A percentile compares a stretch with the other conserved stretches of the same genome.
Conservation (phyloP, 2,113 vertebrate species). For the Collichthys lucidus region DNA sequence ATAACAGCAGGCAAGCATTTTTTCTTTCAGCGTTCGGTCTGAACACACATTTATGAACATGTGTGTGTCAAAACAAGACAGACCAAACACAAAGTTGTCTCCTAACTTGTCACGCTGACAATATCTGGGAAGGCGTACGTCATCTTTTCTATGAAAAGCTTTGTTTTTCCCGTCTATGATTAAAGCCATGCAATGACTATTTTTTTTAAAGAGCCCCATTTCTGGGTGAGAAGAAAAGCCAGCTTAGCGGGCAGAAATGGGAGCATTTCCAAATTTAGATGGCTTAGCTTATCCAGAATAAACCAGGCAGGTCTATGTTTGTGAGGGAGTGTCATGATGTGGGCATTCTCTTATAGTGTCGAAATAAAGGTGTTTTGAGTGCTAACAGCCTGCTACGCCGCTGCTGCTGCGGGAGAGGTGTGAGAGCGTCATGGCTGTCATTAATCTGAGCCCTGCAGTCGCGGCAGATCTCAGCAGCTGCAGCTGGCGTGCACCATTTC, state of each 20-base stretch:
- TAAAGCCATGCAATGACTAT: not conserved
- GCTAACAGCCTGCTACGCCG: constrained; percentile 60
- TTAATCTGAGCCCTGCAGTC: constrained; percentile 62
- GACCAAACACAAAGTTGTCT: not conserved
- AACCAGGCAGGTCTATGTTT: not conserved
- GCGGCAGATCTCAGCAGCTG: constrained; percentile 49
- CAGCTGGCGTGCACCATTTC: constrained; percentile 61
- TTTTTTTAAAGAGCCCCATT: not conserved
- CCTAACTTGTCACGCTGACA: not conserved
- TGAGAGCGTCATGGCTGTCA: constrained; percentile 51
- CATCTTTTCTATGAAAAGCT: not conserved
- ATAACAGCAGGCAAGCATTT: not conserved
- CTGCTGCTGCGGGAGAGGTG: constrained; percentile 55
- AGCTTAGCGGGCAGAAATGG: not conserved
- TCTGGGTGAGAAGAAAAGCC: not conserved
- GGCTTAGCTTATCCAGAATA: not conserved
- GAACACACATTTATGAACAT: not conserved
- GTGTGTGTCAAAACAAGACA: not conserved
- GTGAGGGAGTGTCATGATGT: not conserved
- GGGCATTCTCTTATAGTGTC: constrained; percentile 20
- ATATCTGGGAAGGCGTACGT: not conserved
- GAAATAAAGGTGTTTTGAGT: constrained; percentile 53
- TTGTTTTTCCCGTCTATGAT: not conserved
- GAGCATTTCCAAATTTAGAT: not conserved
- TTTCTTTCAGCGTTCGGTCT: not conserved